Conservation (phyloP, 2,888 invertebrate species). For the Calameuta idolon region DNA sequence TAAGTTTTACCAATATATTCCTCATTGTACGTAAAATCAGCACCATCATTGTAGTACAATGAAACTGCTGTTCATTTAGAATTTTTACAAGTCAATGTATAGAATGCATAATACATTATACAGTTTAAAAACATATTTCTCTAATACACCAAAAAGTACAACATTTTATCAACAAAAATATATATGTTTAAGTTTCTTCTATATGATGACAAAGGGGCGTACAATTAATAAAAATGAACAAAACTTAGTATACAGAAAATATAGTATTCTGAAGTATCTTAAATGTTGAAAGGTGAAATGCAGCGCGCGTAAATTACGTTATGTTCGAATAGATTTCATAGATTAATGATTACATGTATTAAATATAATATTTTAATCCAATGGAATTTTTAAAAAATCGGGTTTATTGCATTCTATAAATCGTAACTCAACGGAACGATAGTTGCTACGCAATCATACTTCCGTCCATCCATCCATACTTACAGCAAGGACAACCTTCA, state of each 20-base stretch:
- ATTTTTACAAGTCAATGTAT: not conserved
- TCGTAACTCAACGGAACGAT: not conserved
- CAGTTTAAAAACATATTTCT: not conserved
- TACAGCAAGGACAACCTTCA: conserved; percentile 49
- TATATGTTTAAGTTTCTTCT: not conserved
- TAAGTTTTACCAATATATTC: not conserved
- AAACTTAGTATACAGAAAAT: not conserved
- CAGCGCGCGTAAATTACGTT: not conserved
- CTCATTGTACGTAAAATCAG: not conserved
- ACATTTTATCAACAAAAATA: not conserved
- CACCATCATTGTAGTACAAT: not conserved
- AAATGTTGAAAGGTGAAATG: not conserved
- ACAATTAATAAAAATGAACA: not conserved
- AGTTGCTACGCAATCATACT: not conserved
- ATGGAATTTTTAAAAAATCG: not conserved
- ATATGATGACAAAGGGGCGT: not conserved
- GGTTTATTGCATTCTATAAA: not conserved
- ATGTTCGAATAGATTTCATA: not conserved
- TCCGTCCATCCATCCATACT: conserved; percentile 28
- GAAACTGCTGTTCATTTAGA: not conserved
- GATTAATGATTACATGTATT: not conserved
- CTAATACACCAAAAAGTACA: not conserved
- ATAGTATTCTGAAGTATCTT: not conserved
- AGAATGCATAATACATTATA: not conserved
- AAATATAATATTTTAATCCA: not conserved